Evolutionary conservation across 1,140 invertebrate genomes (phyloP).

Genomic region (Chionoecetes opilio): DNA sequence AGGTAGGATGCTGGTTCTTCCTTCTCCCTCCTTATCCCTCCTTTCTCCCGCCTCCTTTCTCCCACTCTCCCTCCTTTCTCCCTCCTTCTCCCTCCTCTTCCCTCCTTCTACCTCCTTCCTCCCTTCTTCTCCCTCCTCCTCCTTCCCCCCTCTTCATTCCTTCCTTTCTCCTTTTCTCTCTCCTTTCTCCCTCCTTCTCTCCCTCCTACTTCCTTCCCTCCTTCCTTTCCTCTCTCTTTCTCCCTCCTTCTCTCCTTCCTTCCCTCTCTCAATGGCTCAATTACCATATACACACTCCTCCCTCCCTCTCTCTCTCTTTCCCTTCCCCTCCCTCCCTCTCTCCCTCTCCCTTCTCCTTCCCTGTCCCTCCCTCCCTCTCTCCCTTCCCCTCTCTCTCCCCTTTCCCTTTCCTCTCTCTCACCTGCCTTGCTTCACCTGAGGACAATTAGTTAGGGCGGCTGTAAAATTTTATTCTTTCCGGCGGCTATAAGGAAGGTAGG

Average conservation of each 20-base stretch:
- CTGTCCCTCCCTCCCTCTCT: too few species aligned
- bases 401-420: not conserved
- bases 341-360: not conserved
- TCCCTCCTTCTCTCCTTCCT: not conserved
- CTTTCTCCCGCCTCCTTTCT: too few species aligned
- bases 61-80: too few species aligned
- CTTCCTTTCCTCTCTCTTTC: not conserved
- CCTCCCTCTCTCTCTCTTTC: too few species aligned
- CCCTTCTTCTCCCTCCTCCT: not conserved
- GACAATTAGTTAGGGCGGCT: not conserved
- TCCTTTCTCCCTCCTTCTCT: not conserved
- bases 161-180: not conserved
- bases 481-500: not conserved
- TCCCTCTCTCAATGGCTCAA: not conserved
- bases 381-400: not conserved
- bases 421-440: not conserved
- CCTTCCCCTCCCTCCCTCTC: not conserved
- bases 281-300: too few species aligned
- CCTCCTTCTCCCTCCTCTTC: not conserved
- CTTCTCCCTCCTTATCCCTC: too few species aligned
- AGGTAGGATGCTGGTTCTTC: too few species aligned
- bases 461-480: slow-evolving; percentile 20
- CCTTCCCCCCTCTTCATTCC: not conserved
- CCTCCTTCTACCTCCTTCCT: not conserved
- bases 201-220: not conserved